Conservation (phyloP, 2,888 invertebrate genomes). For the Ophion ellenae region DNA sequence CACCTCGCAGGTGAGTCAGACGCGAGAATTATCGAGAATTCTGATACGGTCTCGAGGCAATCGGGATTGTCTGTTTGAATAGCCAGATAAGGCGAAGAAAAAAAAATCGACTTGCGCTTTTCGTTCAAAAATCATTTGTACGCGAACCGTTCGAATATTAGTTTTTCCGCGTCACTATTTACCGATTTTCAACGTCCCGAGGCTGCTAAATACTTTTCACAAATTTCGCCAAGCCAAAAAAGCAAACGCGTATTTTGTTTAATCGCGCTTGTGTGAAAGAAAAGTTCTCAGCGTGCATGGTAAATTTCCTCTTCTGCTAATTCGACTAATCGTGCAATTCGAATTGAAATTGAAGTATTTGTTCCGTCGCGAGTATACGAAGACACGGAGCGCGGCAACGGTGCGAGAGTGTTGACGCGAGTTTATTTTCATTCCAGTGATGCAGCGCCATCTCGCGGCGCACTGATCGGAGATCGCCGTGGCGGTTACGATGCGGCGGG, state of each 20-base stretch:
- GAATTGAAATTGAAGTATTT: neutral
- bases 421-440: slow-evolving; percentile 23
- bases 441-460: neutral
- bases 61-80: neutral
- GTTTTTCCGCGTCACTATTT: neutral
- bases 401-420: neutral
- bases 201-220: no score
- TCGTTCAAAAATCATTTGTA: neutral
- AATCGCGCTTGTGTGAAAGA: neutral
- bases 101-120: neutral
- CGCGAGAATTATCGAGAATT: slow-evolving; percentile 4
- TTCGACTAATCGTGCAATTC: neutral
- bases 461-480: neutral
- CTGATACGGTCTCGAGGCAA: slow-evolving; percentile 5
- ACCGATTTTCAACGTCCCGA: neutral
- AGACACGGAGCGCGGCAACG: no score
- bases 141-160: neutral
- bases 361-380: neutral
- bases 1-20: slow-evolving; percentile 31
- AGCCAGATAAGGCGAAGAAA: neutral
- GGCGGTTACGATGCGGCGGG: slow-evolving; percentile 21
- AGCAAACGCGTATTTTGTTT: neutral
- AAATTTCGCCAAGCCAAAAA: no score
- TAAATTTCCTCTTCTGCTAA: neutral
- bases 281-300: neutral